Conservation (phyloP, 2,113 vertebrate genomes). For the Thymallus thymallus region DNA sequence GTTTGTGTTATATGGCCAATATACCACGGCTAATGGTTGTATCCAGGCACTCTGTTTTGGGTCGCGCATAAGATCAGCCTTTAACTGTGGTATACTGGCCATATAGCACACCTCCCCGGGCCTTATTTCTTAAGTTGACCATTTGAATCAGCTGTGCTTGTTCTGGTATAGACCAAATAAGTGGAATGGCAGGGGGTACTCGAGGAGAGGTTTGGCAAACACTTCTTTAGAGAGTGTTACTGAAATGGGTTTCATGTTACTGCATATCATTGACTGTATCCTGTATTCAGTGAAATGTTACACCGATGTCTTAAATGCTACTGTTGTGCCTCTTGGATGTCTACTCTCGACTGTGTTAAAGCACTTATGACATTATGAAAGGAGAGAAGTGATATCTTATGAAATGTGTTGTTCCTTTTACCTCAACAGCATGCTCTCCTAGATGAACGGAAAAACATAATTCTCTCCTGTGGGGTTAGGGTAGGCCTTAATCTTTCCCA, state of each 20-base stretch:
- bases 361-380: conserved; percentile 64
- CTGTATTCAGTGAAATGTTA: conserved; percentile 46
- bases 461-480: background rate
- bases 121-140: no score
- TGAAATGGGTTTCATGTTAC: conserved; percentile 13
- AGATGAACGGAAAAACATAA: background rate
- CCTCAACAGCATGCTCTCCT: conserved; percentile 50
- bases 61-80: no score
- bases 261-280: conserved; percentile 41
- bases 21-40: no score
- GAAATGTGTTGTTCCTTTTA: conserved; percentile 23
- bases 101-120: no score
- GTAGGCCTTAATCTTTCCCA: conserved; percentile 39
- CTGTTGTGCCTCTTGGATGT: conserved; percentile 66
- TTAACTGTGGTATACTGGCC: no score
- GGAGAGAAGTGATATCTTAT: conserved; percentile 40
- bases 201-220: conserved; percentile 8
- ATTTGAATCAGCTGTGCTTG: background rate
- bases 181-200: conserved; percentile 24
- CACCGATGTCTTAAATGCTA: conserved; percentile 67
- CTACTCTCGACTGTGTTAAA: conserved; percentile 59
- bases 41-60: no score
- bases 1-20: no score
- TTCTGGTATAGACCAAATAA: no score
- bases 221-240: background rate